Evolutionary conservation across 35 echinoderm and acorn worm species (phyloP), one percentile per base, ranked within the genome.

Genomic region (Nesometra sesokonis): DNA sequence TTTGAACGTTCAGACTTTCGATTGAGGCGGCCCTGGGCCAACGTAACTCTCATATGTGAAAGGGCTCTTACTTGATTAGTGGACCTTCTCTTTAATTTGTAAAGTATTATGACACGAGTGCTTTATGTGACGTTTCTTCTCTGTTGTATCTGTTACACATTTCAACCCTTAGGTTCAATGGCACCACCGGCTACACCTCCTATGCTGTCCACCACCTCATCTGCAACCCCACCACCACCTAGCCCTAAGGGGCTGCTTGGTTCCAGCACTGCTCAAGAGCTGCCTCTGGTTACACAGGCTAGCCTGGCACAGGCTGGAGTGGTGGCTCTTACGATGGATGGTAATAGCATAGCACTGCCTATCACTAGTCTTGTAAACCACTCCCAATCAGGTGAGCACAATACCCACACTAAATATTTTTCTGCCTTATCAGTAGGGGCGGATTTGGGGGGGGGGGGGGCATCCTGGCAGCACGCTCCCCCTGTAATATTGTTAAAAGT

Each of bases 151-250:
- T 9, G 7, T 67, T 1, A 27, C 52, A 67, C 21, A 1, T 67
- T 11, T 67, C 1, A 5, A 5, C 9, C 7, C 52, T 34, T 67
- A 88, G 93, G 93, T 85, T 94, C 93, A 0, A 91, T 94, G 93
- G 93, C 85, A 23, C 93, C 86, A 30, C 89, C 93, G 78, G 78
- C 93, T 36, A 94, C 93, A 84, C 86, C 92, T 31, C 84, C 88
- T 57, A 47, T 89, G 3, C 90, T 86, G 3, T 39, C 93, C 39
- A 57, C 86, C 80, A 37, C 92, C 79, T n/a, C 38, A 87, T 37
- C 84, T 57, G 35, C 93, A 43, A 43, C 36, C 77, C 35, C 46
- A 78, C 7, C 84, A 67, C 34, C 80, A 57, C 80, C 88, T 85
- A 84, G 85, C 82, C 85, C 52, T 67, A 67, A 67, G 23, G 52